These are phyloP conservation scores for Scolanthus callimorphus DNA, from an alignment of 92 coral and sea anemone genomes.

Conservation along the genomic window DNA sequence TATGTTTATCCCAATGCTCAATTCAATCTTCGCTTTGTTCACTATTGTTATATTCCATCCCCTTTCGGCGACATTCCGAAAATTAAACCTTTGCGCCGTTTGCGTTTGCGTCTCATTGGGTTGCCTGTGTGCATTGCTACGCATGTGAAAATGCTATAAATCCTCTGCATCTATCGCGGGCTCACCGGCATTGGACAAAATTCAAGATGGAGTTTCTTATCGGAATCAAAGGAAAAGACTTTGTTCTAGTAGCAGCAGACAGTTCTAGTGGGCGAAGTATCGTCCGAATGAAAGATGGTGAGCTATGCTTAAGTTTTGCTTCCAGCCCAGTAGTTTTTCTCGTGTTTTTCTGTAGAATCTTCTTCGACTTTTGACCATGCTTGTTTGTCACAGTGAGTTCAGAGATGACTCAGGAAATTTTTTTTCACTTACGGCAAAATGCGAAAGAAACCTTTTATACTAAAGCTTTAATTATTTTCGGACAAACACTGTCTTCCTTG, in stretches of 20 bases:
- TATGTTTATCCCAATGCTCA: too few species aligned
- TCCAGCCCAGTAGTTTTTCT: neutral
- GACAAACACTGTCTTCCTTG: too few species aligned
- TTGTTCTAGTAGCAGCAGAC: slow-evolving; percentile 90
- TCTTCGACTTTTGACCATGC: neutral
- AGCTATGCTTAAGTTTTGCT: slow-evolving; percentile 3
- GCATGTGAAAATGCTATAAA: slow-evolving; percentile 2
- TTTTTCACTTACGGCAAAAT: neutral
- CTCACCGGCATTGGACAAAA: slow-evolving; percentile 2
- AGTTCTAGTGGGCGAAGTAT: slow-evolving; percentile 94
- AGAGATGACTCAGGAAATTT: slow-evolving; percentile 38
- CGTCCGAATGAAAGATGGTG: slow-evolving; percentile 97
- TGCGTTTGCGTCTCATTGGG: slow-evolving; percentile 7
- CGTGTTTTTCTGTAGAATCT: neutral
- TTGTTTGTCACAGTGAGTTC: neutral
- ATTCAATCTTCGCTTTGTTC: too few species aligned
- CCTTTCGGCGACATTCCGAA: too few species aligned
- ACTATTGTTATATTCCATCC: too few species aligned
- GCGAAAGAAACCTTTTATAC: too few species aligned
- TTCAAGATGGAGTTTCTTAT: slow-evolving; percentile 96
- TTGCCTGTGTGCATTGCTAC: slow-evolving; percentile 35
- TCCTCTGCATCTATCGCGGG: neutral
- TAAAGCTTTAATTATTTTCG: too few species aligned
- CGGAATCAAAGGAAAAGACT: slow-evolving; percentile 93
- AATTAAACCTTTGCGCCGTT: too few species aligned